Evolutionary conservation across 2,113 vertebrate species (phyloP).

Genomic region (Columba livia): DNA sequence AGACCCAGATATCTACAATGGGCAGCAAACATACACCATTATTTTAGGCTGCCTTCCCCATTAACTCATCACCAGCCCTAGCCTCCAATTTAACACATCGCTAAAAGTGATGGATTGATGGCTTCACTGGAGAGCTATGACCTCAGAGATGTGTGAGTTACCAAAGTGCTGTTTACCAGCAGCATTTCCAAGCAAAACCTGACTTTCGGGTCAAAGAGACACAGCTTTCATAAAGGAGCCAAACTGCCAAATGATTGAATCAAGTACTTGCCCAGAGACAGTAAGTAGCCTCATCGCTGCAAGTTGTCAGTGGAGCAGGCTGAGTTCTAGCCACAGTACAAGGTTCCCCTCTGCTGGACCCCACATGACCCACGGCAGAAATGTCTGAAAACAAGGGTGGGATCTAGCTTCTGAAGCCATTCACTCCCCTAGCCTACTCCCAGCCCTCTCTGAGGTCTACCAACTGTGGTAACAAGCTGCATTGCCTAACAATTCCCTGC

Average conservation of each 20-base stretch:
- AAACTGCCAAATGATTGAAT: not conserved
- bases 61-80: not conserved
- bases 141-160: not conserved
- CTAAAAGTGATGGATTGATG: not conserved
- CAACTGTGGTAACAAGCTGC: not conserved
- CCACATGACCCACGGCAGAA: not conserved
- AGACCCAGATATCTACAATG: not conserved
- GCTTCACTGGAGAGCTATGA: not conserved
- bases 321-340: not conserved
- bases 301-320: not conserved
- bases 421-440: not conserved
- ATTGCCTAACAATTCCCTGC: not conserved
- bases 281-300: not conserved
- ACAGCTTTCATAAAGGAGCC: not conserved
- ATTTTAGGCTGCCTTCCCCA: not conserved
- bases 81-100: not conserved
- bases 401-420: not conserved
- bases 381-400: not conserved
- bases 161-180: not conserved
- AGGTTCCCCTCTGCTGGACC: not conserved
- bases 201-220: not conserved
- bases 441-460: not conserved
- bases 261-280: not conserved
- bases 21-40: not conserved
- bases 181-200: not conserved